A percentile compares a stretch with the other conserved stretches of the same genome.
Conservation (phyloP, 2,888 invertebrate species). For the Bhutanitis thaidina region DNA sequence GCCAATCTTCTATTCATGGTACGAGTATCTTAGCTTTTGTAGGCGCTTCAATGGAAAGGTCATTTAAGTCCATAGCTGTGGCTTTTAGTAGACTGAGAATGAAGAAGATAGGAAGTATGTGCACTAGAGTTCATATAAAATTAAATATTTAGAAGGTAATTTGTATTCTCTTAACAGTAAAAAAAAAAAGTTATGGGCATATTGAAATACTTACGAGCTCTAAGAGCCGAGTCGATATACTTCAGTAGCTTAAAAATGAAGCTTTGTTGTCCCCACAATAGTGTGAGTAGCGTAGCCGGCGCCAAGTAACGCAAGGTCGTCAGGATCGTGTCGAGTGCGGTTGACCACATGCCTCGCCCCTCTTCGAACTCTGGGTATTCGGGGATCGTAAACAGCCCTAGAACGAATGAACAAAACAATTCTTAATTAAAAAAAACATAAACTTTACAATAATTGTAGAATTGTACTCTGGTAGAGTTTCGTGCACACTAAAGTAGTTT, state of each 20-base stretch:
- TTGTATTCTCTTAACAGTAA: no score
- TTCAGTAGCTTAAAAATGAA: slow-evolving; percentile 73
- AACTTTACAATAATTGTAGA: background rate
- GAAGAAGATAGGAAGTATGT: no score
- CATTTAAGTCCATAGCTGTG: no score
- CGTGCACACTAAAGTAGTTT: no score
- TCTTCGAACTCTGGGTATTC: slow-evolving; percentile 66
- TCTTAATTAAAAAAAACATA: background rate
- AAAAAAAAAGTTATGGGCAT: no score
- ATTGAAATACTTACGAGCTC: slow-evolving; percentile 77
- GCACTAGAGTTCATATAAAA: no score
- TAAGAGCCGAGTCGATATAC: slow-evolving; percentile 75
- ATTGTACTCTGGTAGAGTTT: no score
- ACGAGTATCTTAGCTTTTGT: no score
- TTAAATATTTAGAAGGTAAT: no score
- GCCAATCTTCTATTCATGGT: no score
- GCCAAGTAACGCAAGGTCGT: slow-evolving; percentile 78
- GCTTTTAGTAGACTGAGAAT: no score
- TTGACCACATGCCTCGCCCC: slow-evolving; percentile 72
- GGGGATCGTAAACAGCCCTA: slow-evolving; percentile 73
- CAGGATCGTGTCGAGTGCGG: slow-evolving; percentile 61
- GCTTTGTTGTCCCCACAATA: slow-evolving; percentile 78
- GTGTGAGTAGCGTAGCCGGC: slow-evolving; percentile 76
- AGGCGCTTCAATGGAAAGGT: no score
- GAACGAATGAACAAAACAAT: slow-evolving; percentile 27